Conservation (phyloP, 2,888 invertebrate genomes). For the Ophraella communa region DNA sequence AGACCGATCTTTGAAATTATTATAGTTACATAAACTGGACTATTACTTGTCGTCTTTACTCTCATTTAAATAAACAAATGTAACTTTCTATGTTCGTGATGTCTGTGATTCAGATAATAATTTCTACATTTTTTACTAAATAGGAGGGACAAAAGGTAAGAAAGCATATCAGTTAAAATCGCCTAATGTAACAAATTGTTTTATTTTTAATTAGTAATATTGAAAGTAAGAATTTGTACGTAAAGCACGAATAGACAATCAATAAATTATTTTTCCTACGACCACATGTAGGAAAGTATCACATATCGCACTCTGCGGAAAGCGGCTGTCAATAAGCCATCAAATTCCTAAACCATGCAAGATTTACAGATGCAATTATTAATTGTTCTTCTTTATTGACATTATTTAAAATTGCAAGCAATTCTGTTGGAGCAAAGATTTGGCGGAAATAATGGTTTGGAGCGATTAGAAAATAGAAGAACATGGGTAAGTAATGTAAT, state of each 20-base stretch:
- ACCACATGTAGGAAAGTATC: no score
- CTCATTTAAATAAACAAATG: not conserved
- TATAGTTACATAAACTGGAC: not conserved
- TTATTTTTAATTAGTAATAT: not conserved
- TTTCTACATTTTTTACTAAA: not conserved
- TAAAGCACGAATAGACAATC: not conserved
- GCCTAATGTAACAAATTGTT: not conserved
- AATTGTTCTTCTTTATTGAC: no score
- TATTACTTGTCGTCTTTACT: not conserved
- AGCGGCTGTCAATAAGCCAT: no score
- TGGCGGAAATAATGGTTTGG: no score
- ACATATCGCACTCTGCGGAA: no score
- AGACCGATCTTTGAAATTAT: not conserved
- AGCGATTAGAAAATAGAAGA: no score
- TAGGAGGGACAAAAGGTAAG: constrained; percentile 7
- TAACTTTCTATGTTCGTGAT: constrained; percentile 2
- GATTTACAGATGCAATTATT: no score
- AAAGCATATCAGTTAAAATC: constrained; percentile 25
- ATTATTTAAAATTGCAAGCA: no score
- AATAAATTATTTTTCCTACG: no score
- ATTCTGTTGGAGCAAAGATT: no score
- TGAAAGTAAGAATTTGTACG: not conserved
- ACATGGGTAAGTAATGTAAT: no score
- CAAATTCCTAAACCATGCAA: no score
- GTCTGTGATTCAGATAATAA: not conserved